Evolutionary conservation across 2,113 vertebrate genomes (phyloP).

Genomic region (Oreotrochilus melanogaster): DNA sequence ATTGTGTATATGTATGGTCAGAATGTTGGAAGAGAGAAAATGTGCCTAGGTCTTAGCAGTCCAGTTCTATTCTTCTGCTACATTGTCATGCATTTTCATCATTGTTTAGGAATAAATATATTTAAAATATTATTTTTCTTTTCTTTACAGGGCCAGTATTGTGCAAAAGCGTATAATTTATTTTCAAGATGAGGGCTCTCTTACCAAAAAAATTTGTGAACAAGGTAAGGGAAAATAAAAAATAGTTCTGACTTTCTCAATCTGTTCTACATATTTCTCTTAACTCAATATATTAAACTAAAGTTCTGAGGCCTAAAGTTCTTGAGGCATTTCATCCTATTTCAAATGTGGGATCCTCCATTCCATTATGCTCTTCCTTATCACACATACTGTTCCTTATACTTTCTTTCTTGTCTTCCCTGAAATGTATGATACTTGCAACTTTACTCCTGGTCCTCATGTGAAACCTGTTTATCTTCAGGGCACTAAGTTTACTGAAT

Average conservation of each 20-base stretch:
- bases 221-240: constrained; percentile 84
- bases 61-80: background rate
- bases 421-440: background rate
- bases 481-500: background rate
- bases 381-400: background rate
- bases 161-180: constrained; percentile 97
- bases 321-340: background rate
- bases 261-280: background rate
- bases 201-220: constrained; percentile 95
- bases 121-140: background rate
- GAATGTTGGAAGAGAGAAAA: background rate
- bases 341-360: background rate
- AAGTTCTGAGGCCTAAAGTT: background rate
- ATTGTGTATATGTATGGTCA: background rate
- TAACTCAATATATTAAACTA: background rate
- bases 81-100: background rate
- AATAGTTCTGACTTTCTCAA: background rate
- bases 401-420: background rate
- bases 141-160: constrained; percentile 88
- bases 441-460: background rate
- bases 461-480: background rate
- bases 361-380: background rate
- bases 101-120: background rate
- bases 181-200: constrained; percentile 96
- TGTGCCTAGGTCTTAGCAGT: background rate